Evolutionary conservation across 2,888 invertebrate species (phyloP), one percentile per base, ranked within the genome.

Genomic region (Nemoura dubitans): DNA sequence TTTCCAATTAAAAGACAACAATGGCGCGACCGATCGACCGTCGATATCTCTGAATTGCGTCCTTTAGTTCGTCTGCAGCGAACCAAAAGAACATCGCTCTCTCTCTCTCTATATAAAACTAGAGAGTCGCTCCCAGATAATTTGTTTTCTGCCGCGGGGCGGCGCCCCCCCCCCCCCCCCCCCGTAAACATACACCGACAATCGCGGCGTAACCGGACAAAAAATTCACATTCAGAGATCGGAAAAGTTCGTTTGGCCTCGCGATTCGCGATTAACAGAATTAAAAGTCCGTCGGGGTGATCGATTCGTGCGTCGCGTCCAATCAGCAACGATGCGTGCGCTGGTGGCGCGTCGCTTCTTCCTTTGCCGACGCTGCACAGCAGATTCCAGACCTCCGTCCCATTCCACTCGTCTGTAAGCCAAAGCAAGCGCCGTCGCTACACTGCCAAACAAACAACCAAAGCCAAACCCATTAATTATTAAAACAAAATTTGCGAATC

Each of bases 1-100:
- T 59, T 59, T 59, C 59, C 59, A 59, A 59, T 59, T 59, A 59
- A 59, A 59, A 59, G 16, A 59, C 59, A 59, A 59, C 59, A 59
- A 59, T 59, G 59, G 59, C 21, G 36, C 14, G 21, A 59, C 21
- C 3, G 21, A 59, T 59, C 59, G 6, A n/a, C n/a, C n/a, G n/a
- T n/a, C n/a, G n/a, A n/a, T n/a, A n/a, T 59, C 16, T 59, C 59
- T 59, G 59, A 59, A 59, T 59, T 14, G 59, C 14, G 59, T 3
- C n/a, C 21, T 21, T 59, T 59, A 59, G 6, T 3, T 59, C 36
- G 36, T 59, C 16, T 3, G 36, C 36, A 36, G 10, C 36, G 36
- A 36, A 36, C 36, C 6, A 59, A 21, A 59, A 59, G 59, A 21
- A 21, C 59, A 21, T 59, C 59, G 59, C 59, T 59, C 16, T 36